Conservation (phyloP, 23 tunicate genomes). For the Phallusia fumigata region DNA sequence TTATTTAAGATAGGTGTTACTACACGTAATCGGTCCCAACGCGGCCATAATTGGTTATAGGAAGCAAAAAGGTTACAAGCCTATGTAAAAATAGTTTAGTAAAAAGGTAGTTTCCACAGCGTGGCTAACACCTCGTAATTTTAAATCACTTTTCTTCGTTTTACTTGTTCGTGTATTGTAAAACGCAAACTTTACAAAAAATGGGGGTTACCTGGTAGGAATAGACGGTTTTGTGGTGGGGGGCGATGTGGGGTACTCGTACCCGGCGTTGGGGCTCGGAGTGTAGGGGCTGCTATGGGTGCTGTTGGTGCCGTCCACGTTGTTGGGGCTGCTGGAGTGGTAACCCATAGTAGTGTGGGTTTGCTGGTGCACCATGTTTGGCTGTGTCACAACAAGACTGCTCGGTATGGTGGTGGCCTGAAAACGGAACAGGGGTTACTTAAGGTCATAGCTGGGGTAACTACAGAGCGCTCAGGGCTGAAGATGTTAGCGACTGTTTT, state of each 20-base stretch:
- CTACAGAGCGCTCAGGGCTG: not conserved
- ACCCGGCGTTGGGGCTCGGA: constrained; percentile 65
- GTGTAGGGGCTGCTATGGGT: constrained; percentile 85
- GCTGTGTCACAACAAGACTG: constrained; percentile 8
- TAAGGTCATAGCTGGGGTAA: not conserved
- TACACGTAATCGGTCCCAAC: too few relatives aligned
- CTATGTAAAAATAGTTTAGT: too few relatives aligned
- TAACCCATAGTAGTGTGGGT: constrained; percentile 16
- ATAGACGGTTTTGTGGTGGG: constrained; percentile 53
- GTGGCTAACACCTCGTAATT: too few relatives aligned
- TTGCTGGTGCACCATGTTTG: constrained; percentile 20
- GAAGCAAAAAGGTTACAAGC: too few relatives aligned
- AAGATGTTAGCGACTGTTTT: too few relatives aligned
- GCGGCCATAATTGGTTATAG: too few relatives aligned
- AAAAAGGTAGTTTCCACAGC: too few relatives aligned
- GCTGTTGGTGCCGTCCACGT: constrained; percentile 64
- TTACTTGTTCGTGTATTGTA: too few relatives aligned
- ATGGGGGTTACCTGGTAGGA: constrained; percentile 54
- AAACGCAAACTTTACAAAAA: not conserved
- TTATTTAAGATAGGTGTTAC: too few relatives aligned
- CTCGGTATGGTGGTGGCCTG: constrained; percentile 6
- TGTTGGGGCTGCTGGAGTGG: constrained; percentile 78
- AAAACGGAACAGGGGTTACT: not conserved
- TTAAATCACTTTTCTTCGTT: too few relatives aligned
- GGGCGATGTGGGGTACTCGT: constrained; percentile 74